Conservation (phyloP, 2,797 vertebrate species). For the Sarcophilus harrisii region DNA sequence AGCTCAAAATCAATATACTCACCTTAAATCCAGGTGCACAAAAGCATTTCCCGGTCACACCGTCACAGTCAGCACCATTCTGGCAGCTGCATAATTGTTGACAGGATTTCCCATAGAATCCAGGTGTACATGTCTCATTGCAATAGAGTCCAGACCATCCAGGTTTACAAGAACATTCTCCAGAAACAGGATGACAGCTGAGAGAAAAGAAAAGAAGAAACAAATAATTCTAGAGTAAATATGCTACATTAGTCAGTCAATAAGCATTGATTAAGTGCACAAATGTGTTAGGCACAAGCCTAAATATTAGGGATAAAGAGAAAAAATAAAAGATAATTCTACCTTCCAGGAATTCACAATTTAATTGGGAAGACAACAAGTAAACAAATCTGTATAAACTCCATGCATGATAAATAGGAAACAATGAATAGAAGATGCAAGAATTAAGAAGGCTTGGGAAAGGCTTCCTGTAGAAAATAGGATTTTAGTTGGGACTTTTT, state of each 20-base stretch:
- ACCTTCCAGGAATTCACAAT: not conserved
- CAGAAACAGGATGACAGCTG: conserved; percentile 99
- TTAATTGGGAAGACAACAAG: not conserved
- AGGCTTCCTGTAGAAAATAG: not conserved
- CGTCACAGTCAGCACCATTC: conserved; percentile 96
- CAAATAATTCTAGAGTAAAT: conserved; percentile 79
- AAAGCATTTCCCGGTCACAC: conserved; percentile 92
- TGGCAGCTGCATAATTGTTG: conserved; percentile 95
- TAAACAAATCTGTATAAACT: not conserved
- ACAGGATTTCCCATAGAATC: conserved; percentile 94
- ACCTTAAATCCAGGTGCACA: conserved; percentile 98
- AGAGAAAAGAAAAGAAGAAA: conserved; percentile 79
- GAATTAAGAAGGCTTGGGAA: not conserved
- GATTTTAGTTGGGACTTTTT: not conserved
- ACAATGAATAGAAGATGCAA: not conserved
- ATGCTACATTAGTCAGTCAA: conserved; percentile 52
- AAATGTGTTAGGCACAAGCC: not conserved
- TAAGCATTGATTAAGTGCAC: not conserved
- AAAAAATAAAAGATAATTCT: not conserved
- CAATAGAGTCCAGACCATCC: conserved; percentile 98
- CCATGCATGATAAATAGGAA: not conserved
- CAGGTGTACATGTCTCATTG: conserved; percentile 95
- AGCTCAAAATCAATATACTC: conserved; percentile 68
- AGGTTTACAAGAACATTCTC: conserved; percentile 92
- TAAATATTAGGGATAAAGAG: not conserved